Evolutionary conservation across 2,113 vertebrate genomes (phyloP).

Genomic region (Machaerirhynchus nigripectus): DNA sequence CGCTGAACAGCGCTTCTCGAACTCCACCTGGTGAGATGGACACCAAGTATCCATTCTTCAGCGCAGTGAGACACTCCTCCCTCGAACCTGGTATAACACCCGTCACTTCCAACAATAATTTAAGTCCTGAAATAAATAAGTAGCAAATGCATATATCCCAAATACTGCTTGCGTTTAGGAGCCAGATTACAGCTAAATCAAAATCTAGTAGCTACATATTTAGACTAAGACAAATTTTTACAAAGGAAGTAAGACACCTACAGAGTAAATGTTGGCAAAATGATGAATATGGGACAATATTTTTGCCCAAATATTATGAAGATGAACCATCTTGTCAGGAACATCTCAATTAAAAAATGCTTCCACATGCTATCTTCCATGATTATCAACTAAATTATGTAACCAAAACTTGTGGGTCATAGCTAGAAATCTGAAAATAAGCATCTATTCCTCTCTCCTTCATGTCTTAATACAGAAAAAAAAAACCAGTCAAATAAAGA

Average conservation of each 20-base stretch:
- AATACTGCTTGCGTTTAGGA: background rate
- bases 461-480: background rate
- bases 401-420: background rate
- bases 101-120: conserved; percentile 80
- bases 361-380: background rate
- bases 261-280: background rate
- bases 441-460: background rate
- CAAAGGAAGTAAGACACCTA: background rate
- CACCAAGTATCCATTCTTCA: conserved; percentile 80
- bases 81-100: conserved; percentile 84
- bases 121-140: conserved; percentile 74
- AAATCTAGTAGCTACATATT: background rate
- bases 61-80: conserved; percentile 81
- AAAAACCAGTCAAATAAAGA: background rate
- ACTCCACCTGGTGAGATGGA: conserved; percentile 86
- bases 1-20: conserved; percentile 84
- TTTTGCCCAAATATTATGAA: background rate
- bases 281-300: fast-evolving
- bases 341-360: background rate
- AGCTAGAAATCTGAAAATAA: background rate
- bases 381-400: background rate
- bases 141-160: background rate
- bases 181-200: background rate
- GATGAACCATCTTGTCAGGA: background rate
- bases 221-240: background rate